These are phyloP conservation scores for Pleuronectes platessa DNA, from an alignment of 2,113 vertebrate species.

Conservation along the genomic window DNA sequence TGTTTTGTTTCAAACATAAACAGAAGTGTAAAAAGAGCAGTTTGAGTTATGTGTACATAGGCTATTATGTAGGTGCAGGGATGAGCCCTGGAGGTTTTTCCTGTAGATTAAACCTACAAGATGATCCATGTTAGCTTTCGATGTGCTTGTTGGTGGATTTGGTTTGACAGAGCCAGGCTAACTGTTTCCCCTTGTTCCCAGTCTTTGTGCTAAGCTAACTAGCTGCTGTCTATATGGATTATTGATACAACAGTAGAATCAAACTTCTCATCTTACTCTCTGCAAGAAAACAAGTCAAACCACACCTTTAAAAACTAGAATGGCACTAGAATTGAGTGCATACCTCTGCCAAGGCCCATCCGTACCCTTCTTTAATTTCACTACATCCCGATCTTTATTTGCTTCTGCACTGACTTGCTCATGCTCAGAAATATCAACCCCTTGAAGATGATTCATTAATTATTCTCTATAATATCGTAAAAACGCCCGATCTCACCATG, in stretches of 20 bases:
- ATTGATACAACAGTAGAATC: background rate
- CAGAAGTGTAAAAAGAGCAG: background rate
- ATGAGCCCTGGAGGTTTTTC: background rate
- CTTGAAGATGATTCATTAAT: no score
- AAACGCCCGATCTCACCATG: no score
- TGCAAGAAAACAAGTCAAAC: constrained; percentile 5
- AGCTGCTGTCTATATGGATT: background rate
- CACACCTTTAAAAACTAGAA: background rate
- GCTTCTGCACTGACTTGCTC: background rate
- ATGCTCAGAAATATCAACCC: no score
- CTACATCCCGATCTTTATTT: no score
- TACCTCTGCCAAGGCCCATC: no score
- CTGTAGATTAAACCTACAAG: background rate
- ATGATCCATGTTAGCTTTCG: background rate
- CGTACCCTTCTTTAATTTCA: no score
- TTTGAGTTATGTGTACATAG: background rate
- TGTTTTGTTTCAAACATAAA: background rate
- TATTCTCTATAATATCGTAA: no score
- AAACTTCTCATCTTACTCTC: background rate
- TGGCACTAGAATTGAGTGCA: background rate
- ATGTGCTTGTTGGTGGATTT: background rate
- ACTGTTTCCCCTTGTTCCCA: background rate
- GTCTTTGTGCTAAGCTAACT: constrained; percentile 2
- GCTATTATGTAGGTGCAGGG: background rate
- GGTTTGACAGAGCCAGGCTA: background rate